Evolutionary conservation across 2,113 vertebrate species (phyloP).

Genomic region (Crypturellus undulatus): DNA sequence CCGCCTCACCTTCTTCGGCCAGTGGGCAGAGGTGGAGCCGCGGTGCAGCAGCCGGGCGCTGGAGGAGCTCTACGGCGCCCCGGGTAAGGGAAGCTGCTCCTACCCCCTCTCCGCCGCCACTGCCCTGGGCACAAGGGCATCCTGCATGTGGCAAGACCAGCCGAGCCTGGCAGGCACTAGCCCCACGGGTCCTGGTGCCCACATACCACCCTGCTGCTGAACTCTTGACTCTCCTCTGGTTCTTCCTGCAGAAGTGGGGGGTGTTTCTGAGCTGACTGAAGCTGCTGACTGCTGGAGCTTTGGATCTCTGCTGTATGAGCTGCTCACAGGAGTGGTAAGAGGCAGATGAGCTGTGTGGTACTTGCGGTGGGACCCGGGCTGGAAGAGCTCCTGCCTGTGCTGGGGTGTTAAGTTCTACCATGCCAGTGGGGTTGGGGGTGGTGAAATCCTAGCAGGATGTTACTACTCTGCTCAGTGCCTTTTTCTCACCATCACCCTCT

Average conservation of each 20-base stretch:
- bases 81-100: slow-evolving; percentile 79
- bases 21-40: slow-evolving; percentile 95
- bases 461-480: background rate
- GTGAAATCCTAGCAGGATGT: background rate
- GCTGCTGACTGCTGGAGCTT: slow-evolving; percentile 99
- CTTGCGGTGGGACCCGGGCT: background rate
- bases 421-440: background rate
- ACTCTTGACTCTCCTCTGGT: background rate
- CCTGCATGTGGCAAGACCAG: background rate
- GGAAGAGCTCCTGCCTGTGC: background rate
- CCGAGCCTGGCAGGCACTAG: background rate
- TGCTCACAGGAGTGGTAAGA: slow-evolving; percentile 92
- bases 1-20: slow-evolving; percentile 94
- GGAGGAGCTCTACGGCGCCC: slow-evolving; percentile 93
- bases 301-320: slow-evolving; percentile 91
- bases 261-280: slow-evolving; percentile 86
- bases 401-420: background rate
- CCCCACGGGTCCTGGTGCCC: background rate
- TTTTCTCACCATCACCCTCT: background rate
- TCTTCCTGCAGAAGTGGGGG: slow-evolving; percentile 88
- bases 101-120: background rate
- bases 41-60: slow-evolving; percentile 83
- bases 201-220: background rate
- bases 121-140: rapidly evolving
- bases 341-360: background rate